phyloP scores from a whole-genome alignment of 2,113 vertebrate genomes.

The Pseudorectes ferrugineus region DNA sequence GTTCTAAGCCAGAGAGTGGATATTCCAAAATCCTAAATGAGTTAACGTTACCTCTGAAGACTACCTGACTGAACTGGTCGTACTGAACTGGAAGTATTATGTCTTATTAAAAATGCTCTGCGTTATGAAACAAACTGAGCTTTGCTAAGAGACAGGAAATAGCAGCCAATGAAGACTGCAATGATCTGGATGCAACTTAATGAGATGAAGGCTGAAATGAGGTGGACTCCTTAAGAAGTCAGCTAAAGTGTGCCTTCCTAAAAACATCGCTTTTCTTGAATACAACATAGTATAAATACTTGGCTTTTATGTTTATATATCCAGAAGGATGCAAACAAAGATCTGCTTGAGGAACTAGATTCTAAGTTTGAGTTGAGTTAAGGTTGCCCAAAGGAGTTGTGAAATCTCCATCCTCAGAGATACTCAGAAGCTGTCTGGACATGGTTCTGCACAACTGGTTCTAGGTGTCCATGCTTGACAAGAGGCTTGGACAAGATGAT shows the following conservation, averaged over 20 bases:
- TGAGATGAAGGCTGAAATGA: not conserved
- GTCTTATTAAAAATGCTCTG: not conserved
- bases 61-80: not conserved
- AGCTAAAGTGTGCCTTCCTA: not conserved
- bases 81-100: not conserved
- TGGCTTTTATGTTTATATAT: not conserved
- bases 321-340: not conserved
- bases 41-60: not conserved
- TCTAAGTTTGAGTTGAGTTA: not conserved
- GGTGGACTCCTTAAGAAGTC: not conserved
- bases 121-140: not conserved
- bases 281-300: not conserved
- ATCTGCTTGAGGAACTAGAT: not conserved
- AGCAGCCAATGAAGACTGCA: not conserved
- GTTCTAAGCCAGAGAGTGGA: not conserved
- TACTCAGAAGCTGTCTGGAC: not conserved
- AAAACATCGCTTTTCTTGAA: not conserved
- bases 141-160: not conserved
- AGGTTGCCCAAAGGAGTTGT: not conserved
- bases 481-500: not conserved
- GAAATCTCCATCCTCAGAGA: not conserved
- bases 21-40: not conserved
- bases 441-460: not conserved
- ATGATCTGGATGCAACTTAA: not conserved
- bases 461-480: not conserved